These are phyloP conservation scores for Neofelis nebulosa DNA, from an alignment of 2,113 vertebrate genomes.

Conservation along the genomic window DNA sequence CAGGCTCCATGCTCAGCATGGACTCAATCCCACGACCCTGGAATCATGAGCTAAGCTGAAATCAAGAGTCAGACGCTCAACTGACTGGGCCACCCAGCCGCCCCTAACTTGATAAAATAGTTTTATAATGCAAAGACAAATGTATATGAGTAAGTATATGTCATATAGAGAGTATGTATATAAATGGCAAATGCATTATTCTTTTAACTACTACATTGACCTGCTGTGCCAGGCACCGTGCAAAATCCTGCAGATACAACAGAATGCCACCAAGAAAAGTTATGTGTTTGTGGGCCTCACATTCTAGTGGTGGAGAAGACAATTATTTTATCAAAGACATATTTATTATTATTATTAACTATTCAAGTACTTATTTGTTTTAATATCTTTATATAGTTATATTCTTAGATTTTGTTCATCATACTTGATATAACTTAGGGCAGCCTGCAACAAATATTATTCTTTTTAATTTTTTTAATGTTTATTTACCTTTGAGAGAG, in stretches of 20 bases:
- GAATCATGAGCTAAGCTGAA: too few species aligned
- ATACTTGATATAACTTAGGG: not conserved
- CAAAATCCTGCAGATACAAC: not conserved
- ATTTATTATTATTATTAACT: not conserved
- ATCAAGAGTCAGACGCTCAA: too few species aligned
- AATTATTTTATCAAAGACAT: not conserved
- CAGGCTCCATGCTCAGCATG: too few species aligned
- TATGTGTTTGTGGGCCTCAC: not conserved
- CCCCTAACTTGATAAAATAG: not conserved
- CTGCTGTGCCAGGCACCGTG: not conserved
- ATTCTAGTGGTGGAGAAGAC: not conserved
- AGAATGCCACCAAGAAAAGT: not conserved
- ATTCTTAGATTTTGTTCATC: not conserved
- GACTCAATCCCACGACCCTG: too few species aligned
- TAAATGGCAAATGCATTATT: not conserved
- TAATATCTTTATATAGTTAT: not conserved
- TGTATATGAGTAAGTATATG: not conserved
- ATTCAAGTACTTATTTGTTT: not conserved
- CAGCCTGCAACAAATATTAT: not conserved
- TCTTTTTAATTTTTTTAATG: too few species aligned
- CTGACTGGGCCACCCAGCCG: too few species aligned
- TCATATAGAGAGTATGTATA: not conserved
- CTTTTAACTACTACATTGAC: not conserved
- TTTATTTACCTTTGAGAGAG: too few species aligned
- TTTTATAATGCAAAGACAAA: not conserved